These are phyloP conservation scores for Euura saliciscinereae DNA, from an alignment of 1,140 invertebrate genomes.

Conservation along the genomic window DNA sequence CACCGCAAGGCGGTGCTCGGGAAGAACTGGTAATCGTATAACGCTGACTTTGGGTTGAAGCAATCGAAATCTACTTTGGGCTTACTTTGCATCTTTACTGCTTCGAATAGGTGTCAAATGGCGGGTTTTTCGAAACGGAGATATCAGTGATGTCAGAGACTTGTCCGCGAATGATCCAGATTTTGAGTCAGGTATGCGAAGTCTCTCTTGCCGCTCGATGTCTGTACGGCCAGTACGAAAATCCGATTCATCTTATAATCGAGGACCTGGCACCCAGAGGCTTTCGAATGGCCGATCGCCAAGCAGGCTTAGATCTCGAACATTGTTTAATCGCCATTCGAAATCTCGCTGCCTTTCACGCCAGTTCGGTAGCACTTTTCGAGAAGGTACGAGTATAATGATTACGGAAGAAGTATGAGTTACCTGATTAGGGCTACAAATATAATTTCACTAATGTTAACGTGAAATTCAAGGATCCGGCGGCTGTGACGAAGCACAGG, in stretches of 20 bases:
- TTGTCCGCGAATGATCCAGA: background rate
- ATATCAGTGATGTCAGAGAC: slow-evolving; percentile 8
- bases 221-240: slow-evolving; percentile 27
- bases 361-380: slow-evolving; percentile 51
- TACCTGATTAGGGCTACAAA: too few species aligned
- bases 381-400: slow-evolving; percentile 36
- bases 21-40: too few species aligned
- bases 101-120: too few species aligned
- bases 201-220: slow-evolving; percentile 26
- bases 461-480: slow-evolving; percentile 48
- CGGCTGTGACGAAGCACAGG: slow-evolving; percentile 41
- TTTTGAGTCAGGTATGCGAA: background rate
- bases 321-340: slow-evolving; percentile 51
- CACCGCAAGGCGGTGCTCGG: slow-evolving; percentile 26
- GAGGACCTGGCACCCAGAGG: slow-evolving; percentile 53
- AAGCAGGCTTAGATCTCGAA: slow-evolving; percentile 52
- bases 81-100: too few species aligned
- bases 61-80: too few species aligned
- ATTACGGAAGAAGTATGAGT: too few species aligned
- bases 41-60: too few species aligned
- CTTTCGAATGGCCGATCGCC: slow-evolving; percentile 55
- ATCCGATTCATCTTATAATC: slow-evolving; percentile 45
- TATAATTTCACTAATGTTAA: too few species aligned
- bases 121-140: slow-evolving; percentile 17
- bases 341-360: slow-evolving; percentile 61